phyloP scores from a whole-genome alignment of 2,113 vertebrate species.

The Psilopogon haemacephalus region DNA sequence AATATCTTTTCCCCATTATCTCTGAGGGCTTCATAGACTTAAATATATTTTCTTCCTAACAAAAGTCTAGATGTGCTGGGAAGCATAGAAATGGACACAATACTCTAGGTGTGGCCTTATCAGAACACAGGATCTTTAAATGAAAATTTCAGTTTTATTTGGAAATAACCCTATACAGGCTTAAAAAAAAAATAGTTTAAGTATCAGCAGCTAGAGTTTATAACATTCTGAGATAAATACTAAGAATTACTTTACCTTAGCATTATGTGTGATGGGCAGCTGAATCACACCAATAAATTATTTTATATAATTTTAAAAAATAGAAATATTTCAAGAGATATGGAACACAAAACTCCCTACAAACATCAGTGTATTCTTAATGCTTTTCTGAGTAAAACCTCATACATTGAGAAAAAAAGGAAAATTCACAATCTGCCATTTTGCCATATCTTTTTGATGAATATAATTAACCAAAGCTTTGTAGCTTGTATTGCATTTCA shows the following conservation, averaged over 20 bases:
- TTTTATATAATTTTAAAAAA: neutral
- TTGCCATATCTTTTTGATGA: neutral
- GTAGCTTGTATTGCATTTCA: neutral
- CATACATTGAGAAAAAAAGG: neutral
- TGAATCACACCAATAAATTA: neutral
- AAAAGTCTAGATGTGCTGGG: neutral
- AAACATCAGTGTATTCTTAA: neutral
- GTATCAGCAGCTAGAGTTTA: neutral
- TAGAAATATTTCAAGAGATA: neutral
- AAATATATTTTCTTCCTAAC: neutral
- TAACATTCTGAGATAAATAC: neutral
- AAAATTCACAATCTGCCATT: neutral
- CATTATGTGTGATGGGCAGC: neutral
- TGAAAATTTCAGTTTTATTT: neutral
- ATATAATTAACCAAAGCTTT: neutral
- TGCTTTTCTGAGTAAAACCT: neutral
- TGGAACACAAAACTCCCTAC: neutral
- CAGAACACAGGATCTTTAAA: neutral
- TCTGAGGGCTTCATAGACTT: neutral
- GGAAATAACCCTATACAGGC: fast-evolving
- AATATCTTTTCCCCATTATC: neutral
- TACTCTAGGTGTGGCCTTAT: neutral
- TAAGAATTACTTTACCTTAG: neutral
- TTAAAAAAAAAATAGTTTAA: neutral
- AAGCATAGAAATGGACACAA: neutral